Evolutionary conservation across 1,140 invertebrate species (phyloP).

Genomic region (Solenopsis invicta): DNA sequence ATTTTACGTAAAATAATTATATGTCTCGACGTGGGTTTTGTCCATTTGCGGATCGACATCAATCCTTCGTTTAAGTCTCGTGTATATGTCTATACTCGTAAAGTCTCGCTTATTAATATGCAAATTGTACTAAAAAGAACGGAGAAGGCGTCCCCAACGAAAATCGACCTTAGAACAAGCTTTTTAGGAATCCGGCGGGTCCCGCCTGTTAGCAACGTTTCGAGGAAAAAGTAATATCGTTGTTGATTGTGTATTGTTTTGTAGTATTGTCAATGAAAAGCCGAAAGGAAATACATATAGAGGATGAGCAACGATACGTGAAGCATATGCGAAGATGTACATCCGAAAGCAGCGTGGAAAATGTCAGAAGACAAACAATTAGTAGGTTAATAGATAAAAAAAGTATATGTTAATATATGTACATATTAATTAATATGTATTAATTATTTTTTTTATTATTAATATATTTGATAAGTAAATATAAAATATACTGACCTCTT

Average conservation of each 20-base stretch:
- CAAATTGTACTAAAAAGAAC: conserved; percentile 86
- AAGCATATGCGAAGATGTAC: conserved; percentile 44
- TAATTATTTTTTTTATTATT: not conserved
- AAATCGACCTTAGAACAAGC: conserved; percentile 92
- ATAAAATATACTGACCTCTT: conserved; percentile 89
- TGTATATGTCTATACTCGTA: conserved; percentile 75
- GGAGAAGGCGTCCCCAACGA: conserved; percentile 82
- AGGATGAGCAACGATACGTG: conserved; percentile 48
- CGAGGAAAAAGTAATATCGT: conserved; percentile 48
- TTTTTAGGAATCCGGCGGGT: conserved; percentile 95
- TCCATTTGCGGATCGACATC: conserved; percentile 72
- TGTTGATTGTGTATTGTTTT: conserved; percentile 40
- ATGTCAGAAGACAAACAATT: conserved; percentile 70
- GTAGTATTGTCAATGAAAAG: conserved; percentile 25
- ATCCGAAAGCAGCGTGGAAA: conserved; percentile 82
- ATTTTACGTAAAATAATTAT: conserved; percentile 82
- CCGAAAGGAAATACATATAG: conserved; percentile 54
- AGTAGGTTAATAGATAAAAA: conserved; percentile 72
- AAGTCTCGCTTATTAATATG: conserved; percentile 78
- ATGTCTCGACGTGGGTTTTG: conserved; percentile 75
- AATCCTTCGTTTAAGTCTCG: conserved; percentile 74
- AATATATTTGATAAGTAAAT: not conserved
- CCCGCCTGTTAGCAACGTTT: conserved; percentile 89
- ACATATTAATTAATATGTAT: no score
- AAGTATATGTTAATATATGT: conserved; percentile 38